Conservation (phyloP, 2,113 vertebrate genomes). For the Catharus fuscescens region DNA sequence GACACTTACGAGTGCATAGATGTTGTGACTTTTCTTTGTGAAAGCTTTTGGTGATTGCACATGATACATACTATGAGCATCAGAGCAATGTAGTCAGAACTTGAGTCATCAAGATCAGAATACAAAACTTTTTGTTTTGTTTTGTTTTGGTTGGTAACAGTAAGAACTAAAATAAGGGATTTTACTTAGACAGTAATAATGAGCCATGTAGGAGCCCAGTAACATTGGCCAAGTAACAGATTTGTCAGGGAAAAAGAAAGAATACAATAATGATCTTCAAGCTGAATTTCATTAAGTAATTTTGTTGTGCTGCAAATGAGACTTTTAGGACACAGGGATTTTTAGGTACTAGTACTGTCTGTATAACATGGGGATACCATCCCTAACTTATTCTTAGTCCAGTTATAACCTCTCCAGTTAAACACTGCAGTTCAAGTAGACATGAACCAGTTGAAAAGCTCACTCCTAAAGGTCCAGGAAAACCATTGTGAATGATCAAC, state of each 20-base stretch:
- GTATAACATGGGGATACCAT: not conserved
- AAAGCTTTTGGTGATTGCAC: not conserved
- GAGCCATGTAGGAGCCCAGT: not conserved
- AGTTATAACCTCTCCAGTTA: not conserved
- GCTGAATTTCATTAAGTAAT: not conserved
- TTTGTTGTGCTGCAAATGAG: not conserved
- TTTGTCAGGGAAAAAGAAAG: not conserved
- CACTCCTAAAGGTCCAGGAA: not conserved
- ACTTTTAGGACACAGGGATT: not conserved
- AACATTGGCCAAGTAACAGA: not conserved
- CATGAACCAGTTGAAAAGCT: not conserved
- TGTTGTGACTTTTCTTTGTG: not conserved
- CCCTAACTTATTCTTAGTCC: not conserved
- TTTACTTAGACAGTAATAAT: not conserved
- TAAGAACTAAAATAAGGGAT: not conserved
- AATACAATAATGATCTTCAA: not conserved
- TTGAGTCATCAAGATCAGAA: not conserved
- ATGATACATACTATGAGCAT: not conserved
- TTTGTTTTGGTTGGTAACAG: not conserved
- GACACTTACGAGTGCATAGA: not conserved
- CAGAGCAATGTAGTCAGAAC: not conserved
- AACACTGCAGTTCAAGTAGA: not conserved
- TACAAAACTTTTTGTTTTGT: not conserved
- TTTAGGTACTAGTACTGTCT: not conserved
- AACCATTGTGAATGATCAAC: not conserved